phyloP scores from a whole-genome alignment of 1,140 invertebrate genomes.

The Drosophila bocki region DNA sequence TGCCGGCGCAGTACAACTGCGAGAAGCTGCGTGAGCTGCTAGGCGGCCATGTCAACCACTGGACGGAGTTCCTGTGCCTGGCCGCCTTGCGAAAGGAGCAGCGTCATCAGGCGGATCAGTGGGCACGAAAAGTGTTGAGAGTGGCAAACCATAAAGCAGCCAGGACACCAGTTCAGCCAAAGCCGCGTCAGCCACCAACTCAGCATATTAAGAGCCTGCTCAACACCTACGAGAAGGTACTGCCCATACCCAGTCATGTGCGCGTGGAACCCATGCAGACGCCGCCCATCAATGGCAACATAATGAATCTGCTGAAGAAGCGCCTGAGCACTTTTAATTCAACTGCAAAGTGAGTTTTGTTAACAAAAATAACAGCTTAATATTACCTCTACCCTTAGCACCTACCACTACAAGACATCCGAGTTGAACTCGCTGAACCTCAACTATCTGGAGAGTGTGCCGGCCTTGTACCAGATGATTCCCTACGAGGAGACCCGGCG shows the following conservation, averaged over 20 bases:
- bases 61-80: conserved; percentile 90
- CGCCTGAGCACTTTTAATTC: conserved; percentile 56
- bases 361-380: background rate
- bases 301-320: conserved; percentile 47
- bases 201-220: conserved; percentile 87
- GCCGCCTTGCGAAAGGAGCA: conserved; percentile 86
- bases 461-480: conserved; percentile 88
- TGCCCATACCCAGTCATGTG: conserved; percentile 72
- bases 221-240: conserved; percentile 88
- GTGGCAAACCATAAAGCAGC: conserved; percentile 30
- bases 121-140: conserved; percentile 82
- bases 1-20: conserved; percentile 90
- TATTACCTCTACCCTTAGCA: conserved; percentile 37
- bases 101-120: conserved; percentile 85
- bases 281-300: conserved; percentile 33
- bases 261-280: conserved; percentile 25
- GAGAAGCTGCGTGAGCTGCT: conserved; percentile 86
- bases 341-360: conserved; percentile 67
- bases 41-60: conserved; percentile 86
- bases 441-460: conserved; percentile 88
- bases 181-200: conserved; percentile 82
- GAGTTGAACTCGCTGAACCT: conserved; percentile 90
- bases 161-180: conserved; percentile 57
- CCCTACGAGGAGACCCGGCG: conserved; percentile 50
- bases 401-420: conserved; percentile 86